phyloP scores from a whole-genome alignment of 2,888 invertebrate genomes.

The Hedya salicella region DNA sequence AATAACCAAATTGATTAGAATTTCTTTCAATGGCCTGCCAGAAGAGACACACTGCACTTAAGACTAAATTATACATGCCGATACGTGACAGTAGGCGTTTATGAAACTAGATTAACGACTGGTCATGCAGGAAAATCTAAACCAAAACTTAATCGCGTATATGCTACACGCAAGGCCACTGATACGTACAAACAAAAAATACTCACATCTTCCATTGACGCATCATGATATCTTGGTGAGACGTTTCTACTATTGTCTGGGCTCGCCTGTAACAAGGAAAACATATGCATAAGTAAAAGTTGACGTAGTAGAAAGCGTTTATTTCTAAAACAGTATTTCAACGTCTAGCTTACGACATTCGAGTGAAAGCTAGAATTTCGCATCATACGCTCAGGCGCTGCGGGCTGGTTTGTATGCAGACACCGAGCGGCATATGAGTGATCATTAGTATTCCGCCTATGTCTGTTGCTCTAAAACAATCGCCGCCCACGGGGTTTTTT shows the following conservation, averaged over 20 bases:
- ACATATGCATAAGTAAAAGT: conserved; percentile 9
- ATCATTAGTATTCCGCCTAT: conserved; percentile 71
- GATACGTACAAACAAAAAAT: neutral
- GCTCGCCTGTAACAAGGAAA: conserved; percentile 77
- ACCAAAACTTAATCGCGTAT: neutral
- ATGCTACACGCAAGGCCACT: neutral
- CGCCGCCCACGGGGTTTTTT: conserved; percentile 67
- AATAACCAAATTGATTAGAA: neutral
- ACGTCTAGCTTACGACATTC: conserved; percentile 13
- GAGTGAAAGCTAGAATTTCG: conserved; percentile 40
- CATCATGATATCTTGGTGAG: conserved; percentile 80
- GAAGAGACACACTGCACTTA: neutral
- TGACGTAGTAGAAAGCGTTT: neutral
- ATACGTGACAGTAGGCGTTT: no score
- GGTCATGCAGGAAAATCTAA: no score
- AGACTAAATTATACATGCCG: neutral
- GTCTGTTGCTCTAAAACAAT: conserved; percentile 70
- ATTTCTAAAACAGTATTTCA: conserved; percentile 14
- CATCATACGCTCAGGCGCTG: conserved; percentile 28
- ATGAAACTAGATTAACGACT: no score
- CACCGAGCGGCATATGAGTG: conserved; percentile 50
- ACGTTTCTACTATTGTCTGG: conserved; percentile 82
- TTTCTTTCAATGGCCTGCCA: neutral
- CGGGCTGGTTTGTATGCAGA: conserved; percentile 44
- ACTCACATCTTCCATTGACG: conserved; percentile 82